Percentiles rank a stretch among this genome's conserved stretches.
Conservation (phyloP, 2,888 invertebrate genomes). For the Hydropsyche betteni region DNA sequence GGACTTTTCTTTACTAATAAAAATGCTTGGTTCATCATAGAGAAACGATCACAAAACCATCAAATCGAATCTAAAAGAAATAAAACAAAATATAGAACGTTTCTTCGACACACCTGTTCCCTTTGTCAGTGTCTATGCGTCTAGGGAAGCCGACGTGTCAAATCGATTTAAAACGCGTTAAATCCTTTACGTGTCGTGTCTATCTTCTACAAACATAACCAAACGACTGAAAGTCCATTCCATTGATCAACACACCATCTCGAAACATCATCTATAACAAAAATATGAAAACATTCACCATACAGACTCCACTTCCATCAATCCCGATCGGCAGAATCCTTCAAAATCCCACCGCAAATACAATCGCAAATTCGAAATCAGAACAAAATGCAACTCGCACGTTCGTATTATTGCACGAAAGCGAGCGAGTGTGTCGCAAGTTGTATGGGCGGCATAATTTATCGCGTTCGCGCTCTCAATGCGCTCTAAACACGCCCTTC, state of each 20-base stretch:
- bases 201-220: neutral
- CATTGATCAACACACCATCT: neutral
- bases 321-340: neutral
- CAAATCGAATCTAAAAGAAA: no score
- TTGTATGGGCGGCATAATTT: constrained; percentile 17
- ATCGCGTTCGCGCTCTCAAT: constrained; percentile 2
- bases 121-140: constrained; percentile 3
- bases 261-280: neutral
- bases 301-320: no score
- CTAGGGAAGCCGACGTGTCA: constrained; percentile 9
- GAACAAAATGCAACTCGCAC: neutral
- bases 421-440: neutral
- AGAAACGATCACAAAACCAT: no score
- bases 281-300: neutral
- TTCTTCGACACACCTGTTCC: constrained; percentile 1
- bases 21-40: no score
- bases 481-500: constrained; percentile 22
- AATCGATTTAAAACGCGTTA: constrained; percentile 27
- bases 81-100: no score
- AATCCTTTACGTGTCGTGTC: constrained; percentile 18
- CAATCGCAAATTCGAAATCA: neutral
- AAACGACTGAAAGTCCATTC: no score
- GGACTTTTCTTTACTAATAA: no score
- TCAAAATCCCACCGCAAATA: no score
- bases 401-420: neutral